phyloP scores from a whole-genome alignment of 64 coral and sea anemone genomes.

The Montipora capricornis region DNA sequence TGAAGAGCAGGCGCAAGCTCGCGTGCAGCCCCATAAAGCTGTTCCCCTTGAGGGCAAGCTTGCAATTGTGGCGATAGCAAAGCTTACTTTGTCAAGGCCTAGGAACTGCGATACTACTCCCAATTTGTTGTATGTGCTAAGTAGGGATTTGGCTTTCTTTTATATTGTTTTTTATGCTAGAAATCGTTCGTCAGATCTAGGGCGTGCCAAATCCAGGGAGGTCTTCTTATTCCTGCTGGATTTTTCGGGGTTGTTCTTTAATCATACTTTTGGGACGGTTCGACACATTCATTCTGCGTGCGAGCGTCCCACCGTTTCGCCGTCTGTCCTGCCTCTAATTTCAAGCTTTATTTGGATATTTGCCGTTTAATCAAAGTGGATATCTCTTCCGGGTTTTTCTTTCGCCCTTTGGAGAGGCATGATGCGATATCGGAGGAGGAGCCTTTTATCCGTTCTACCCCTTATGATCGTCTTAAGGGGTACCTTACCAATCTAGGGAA shows the following conservation, averaged over 20 bases:
- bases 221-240: too few species aligned
- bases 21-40: too few species aligned
- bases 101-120: not conserved
- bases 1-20: constrained; percentile 14
- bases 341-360: not conserved
- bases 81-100: not conserved
- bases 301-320: not conserved
- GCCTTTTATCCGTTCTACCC: not conserved
- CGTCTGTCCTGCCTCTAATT: not conserved
- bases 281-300: not conserved
- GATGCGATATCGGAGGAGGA: not conserved
- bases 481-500: constrained; percentile 2
- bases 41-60: not conserved
- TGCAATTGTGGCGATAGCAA: too few species aligned
- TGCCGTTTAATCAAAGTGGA: not conserved
- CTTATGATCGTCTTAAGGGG: constrained; percentile 30
- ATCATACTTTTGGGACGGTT: not conserved
- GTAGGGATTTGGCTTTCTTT: not conserved
- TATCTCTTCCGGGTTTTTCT: constrained; percentile 8
- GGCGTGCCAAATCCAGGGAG: not conserved
- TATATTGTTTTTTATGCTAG: not conserved
- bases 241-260: too few species aligned
- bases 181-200: not conserved
- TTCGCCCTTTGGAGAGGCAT: not conserved
- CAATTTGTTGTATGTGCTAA: not conserved